Base-by-base conservation (phyloP, 1,140 invertebrate species). In the Thaumatotibia leucotreta region DNA sequence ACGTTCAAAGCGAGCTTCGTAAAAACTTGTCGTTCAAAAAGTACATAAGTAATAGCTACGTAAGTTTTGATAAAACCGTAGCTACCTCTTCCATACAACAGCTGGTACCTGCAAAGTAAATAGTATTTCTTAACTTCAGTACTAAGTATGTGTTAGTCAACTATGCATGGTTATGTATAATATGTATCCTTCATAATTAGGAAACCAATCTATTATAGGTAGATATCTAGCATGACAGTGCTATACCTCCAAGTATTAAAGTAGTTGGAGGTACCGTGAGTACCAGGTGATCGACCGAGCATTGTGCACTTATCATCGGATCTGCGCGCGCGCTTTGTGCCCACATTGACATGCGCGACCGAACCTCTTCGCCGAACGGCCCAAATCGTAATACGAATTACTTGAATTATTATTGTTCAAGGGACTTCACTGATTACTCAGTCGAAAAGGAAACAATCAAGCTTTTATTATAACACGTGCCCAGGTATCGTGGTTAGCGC, bases 281-380 rank as follows among this genome's bases (percentile, higher is more conserved):
- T 50, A 35, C 50, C 65, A 65, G 84, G 84, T 84, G 83, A 86
- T 80, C 75, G 82, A 86, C 84, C 80, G 80, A 39, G 66, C 74
- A 80, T 79, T 83, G 80, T 83, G 69, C 67, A 72, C 75, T 79
- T 88, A 88, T 87, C 86, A 70, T 85, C 83, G 83, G 82, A 87
- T 89, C 86, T 86, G 65, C 74, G 76, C 52, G 52, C 29, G 52
- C 11, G 52, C 82, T 89, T 87, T 86, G 86, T 83, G 67, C 63
- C 68, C 79, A 77, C 80, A 87, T 89, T 87, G 79, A 72, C 71
- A 89, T 89, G 80, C 86, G 70, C 66, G 68, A 64, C 65, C 67
- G 45, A 74, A 54, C 32, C 63, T 67, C 73, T 87, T 87, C 86
- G 77, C 4, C 74, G 86, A 86, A 87, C 80, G 75, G 67, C 74